A percentile compares a stretch with the other conserved stretches of the same genome.
phyloP scores from a whole-genome alignment of 1,140 invertebrate species.

The Uloborus diversus region DNA sequence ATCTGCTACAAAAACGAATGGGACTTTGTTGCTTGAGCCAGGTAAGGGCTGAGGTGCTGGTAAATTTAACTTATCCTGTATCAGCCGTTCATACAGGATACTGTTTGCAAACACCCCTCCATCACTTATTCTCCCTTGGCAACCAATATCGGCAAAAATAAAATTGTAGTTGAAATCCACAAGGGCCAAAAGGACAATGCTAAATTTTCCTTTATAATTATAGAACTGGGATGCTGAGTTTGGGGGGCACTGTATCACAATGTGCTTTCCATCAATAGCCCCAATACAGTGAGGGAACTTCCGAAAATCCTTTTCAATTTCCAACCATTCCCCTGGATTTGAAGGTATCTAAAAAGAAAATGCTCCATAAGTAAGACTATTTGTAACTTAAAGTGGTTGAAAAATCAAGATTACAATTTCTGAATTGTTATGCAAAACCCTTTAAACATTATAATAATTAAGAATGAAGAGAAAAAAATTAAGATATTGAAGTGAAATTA shows the following conservation, averaged over 20 bases:
- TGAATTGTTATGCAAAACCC: too few relatives aligned
- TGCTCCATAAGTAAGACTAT: too few relatives aligned
- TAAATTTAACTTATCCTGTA: neutral
- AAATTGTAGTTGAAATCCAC: conserved; percentile 62
- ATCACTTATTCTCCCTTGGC: neutral
- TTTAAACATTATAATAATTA: too few relatives aligned
- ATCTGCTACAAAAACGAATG: neutral
- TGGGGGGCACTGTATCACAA: conserved; percentile 58
- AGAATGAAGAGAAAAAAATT: too few relatives aligned
- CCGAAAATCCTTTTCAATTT: too few relatives aligned
- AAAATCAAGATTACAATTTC: too few relatives aligned
- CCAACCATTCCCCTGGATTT: too few relatives aligned
- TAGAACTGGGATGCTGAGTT: conserved; percentile 60
- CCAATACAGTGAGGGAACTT: too few relatives aligned
- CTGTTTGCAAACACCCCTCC: neutral
- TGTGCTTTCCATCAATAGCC: too few relatives aligned
- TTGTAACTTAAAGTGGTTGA: too few relatives aligned
- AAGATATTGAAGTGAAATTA: too few relatives aligned
- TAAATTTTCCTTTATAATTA: conserved; percentile 64
- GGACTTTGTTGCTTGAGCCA: neutral
- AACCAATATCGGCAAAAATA: conserved; percentile 61
- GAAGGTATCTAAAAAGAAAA: too few relatives aligned
- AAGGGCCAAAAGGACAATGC: conserved; percentile 62
- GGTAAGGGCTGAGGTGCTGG: neutral
- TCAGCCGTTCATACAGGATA: neutral